A percentile compares a stretch with the other conserved stretches of the same genome.
Conservation (phyloP, 1,140 invertebrate genomes). For the Bathynomus jamesi region DNA sequence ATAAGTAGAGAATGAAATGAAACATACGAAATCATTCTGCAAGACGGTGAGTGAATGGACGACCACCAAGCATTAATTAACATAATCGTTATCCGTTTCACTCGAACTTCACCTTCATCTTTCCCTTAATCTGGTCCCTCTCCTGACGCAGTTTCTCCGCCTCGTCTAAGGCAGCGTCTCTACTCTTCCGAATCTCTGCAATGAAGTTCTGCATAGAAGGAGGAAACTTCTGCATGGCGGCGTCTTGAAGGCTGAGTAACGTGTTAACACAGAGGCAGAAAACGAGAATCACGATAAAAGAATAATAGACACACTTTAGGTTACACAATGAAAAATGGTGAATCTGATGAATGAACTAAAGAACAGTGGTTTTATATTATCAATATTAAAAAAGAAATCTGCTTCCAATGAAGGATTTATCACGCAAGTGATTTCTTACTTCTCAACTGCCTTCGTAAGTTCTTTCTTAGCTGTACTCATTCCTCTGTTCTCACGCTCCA, state of each 20-base stretch:
- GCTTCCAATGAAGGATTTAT: too few species aligned
- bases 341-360: too few species aligned
- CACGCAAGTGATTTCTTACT: too few species aligned
- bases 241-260: slow-evolving; percentile 26
- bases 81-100: neutral
- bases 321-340: too few species aligned
- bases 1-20: neutral
- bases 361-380: too few species aligned
- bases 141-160: slow-evolving; percentile 25
- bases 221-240: slow-evolving; percentile 25
- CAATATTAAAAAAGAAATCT: too few species aligned
- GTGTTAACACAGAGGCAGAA: too few species aligned
- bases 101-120: slow-evolving; percentile 17
- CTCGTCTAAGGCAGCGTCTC: slow-evolving; percentile 28
- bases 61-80: too few species aligned
- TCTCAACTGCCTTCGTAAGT: neutral
- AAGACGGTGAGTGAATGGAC: too few species aligned
- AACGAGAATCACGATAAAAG: too few species aligned
- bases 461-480: neutral
- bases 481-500: neutral
- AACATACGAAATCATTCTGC: too few species aligned
- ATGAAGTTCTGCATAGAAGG: slow-evolving; percentile 32
- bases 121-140: slow-evolving; percentile 20
- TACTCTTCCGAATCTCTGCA: slow-evolving; percentile 29
- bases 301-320: too few species aligned